A percentile compares a stretch with the other conserved stretches of the same genome.
phyloP scores from a whole-genome alignment of 2,888 invertebrate species.

The Eupithecia insigniata region DNA sequence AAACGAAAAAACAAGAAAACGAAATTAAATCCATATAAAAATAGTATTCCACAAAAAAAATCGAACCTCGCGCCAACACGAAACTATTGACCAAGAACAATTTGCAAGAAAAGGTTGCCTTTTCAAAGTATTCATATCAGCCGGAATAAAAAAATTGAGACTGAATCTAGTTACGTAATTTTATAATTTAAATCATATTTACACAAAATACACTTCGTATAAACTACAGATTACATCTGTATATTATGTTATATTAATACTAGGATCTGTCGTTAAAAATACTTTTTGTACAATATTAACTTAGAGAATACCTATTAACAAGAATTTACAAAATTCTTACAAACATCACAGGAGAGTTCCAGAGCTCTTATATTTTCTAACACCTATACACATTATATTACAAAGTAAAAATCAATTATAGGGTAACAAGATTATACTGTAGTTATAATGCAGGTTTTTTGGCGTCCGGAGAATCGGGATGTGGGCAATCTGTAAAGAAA shows the following conservation, averaged over 20 bases:
- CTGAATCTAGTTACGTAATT: slow-evolving; percentile 13
- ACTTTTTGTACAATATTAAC: slow-evolving; percentile 53
- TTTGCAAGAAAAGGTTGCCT: background rate
- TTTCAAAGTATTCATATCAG: slow-evolving; percentile 2
- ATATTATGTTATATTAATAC: slow-evolving; percentile 44
- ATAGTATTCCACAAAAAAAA: too few species aligned
- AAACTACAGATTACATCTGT: slow-evolving; percentile 51
- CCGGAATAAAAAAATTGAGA: slow-evolving; percentile 19
- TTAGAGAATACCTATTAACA: slow-evolving; percentile 36
- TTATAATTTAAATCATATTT: slow-evolving; percentile 43
- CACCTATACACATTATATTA: slow-evolving; percentile 17
- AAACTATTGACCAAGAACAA: too few species aligned
- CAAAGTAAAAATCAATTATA: slow-evolving; percentile 16
- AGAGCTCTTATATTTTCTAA: slow-evolving; percentile 61
- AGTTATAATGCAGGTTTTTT: slow-evolving; percentile 82
- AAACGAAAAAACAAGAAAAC: too few species aligned
- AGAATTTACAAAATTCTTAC: slow-evolving; percentile 68
- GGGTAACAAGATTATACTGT: slow-evolving; percentile 55
- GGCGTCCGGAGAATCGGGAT: slow-evolving; percentile 80
- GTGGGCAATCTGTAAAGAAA: slow-evolving; percentile 75
- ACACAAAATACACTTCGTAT: slow-evolving; percentile 49
- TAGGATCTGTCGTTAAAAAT: slow-evolving; percentile 35
- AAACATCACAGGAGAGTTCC: slow-evolving; percentile 84
- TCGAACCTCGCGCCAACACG: too few species aligned
- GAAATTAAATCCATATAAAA: too few species aligned